These are phyloP conservation scores for Neoitamus cyanurus DNA, from an alignment of 2,888 invertebrate genomes.

Conservation along the genomic window DNA sequence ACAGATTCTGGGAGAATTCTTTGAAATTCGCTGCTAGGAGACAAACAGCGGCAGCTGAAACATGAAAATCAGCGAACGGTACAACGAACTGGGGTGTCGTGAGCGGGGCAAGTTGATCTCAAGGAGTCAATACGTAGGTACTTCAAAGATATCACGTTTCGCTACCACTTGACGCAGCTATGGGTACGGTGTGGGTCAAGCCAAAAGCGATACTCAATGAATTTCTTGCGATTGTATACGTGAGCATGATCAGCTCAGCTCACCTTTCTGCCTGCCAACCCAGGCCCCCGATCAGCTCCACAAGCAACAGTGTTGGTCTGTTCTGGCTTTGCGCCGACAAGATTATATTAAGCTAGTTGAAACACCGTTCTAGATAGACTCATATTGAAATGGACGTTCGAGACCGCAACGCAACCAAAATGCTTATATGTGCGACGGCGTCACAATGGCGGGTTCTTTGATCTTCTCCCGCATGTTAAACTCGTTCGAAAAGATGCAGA, in stretches of 20 bases:
- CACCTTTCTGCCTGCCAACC: not conserved
- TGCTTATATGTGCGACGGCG: not conserved
- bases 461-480: not conserved
- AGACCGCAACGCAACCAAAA: not conserved
- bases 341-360: not conserved
- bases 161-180: not conserved
- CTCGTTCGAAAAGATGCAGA: not conserved
- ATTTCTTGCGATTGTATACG: not conserved
- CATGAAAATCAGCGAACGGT: conserved; percentile 12
- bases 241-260: not conserved
- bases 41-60: conserved; percentile 39
- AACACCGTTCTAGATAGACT: not conserved
- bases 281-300: not conserved
- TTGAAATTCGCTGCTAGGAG: conserved; percentile 13
- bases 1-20: conserved; percentile 45
- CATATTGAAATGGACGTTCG: not conserved
- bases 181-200: not conserved
- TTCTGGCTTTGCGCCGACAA: not conserved
- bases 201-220: too few relatives aligned
- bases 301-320: not conserved
- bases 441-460: not conserved
- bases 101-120: not conserved
- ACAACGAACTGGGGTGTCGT: not conserved
- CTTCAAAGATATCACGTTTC: conserved; percentile 45
- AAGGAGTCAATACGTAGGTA: conserved; percentile 6